These are phyloP conservation scores for Grus americana DNA, from an alignment of 2,113 vertebrate genomes.

Conservation along the genomic window DNA sequence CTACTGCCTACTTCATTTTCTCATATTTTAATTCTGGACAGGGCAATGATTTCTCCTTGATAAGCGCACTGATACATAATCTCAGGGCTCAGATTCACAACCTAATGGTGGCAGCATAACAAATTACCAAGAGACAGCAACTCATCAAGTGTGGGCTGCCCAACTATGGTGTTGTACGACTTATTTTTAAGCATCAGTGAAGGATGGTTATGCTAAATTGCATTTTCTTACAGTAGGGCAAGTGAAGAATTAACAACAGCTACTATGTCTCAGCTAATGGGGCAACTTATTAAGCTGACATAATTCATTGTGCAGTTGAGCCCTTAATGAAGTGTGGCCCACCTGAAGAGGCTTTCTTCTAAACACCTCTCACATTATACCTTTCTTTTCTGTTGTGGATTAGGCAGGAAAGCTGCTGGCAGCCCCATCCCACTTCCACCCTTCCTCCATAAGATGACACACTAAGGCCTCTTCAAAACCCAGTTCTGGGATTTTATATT, in stretches of 20 bases:
- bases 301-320: neutral
- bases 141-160: neutral
- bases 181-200: neutral
- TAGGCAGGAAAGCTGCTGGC: neutral
- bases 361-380: neutral
- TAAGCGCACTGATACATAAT: neutral
- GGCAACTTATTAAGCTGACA: neutral
- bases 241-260: constrained; percentile 3
- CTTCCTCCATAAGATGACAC: neutral
- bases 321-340: neutral
- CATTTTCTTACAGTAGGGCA: neutral
- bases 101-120: neutral
- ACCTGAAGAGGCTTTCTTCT: neutral
- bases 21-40: neutral
- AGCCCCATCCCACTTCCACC: neutral
- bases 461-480: neutral
- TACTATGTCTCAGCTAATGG: neutral
- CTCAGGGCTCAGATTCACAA: neutral
- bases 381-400: neutral
- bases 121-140: neutral
- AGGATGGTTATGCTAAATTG: neutral
- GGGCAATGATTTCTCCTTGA: neutral
- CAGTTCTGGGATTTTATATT: neutral
- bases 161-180: neutral
- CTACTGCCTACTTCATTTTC: neutral